phyloP scores from a whole-genome alignment of 2,797 vertebrate genomes.

The Galago senegalensis region DNA sequence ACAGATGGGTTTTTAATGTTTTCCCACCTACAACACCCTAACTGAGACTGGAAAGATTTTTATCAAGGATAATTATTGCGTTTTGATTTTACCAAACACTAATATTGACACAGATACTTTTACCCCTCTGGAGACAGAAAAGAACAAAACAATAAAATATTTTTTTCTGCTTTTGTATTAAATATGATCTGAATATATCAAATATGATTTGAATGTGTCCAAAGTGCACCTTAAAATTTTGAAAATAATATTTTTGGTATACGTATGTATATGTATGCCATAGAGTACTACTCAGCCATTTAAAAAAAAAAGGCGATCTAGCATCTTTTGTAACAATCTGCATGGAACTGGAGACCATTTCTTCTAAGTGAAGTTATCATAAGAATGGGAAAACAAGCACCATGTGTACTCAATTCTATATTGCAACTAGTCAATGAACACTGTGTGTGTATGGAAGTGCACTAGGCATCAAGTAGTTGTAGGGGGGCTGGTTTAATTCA shows the following conservation, averaged over 20 bases:
- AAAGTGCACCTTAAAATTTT: conserved; percentile 23
- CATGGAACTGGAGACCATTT: too few species aligned
- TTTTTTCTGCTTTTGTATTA: conserved; percentile 31
- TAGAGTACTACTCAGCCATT: too few species aligned
- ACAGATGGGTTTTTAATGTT: neutral
- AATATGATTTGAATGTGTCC: neutral
- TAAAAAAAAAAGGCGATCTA: too few species aligned
- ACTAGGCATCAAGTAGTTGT: too few species aligned
- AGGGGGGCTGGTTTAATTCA: too few species aligned
- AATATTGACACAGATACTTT: neutral
- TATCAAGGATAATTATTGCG: neutral
- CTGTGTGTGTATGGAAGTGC: too few species aligned
- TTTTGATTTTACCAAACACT: conserved; percentile 33
- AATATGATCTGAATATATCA: neutral
- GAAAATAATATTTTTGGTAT: neutral
- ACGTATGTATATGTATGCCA: too few species aligned
- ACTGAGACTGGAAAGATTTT: conserved; percentile 32
- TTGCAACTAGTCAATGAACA: too few species aligned
- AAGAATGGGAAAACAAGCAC: too few species aligned
- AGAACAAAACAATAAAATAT: neutral
- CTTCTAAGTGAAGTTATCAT: too few species aligned
- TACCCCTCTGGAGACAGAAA: conserved; percentile 6
- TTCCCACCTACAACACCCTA: neutral
- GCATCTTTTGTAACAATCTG: too few species aligned
- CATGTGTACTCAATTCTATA: too few species aligned